Evolutionary conservation across 2,888 invertebrate genomes (phyloP), one percentile per base, ranked within the genome.

Genomic region (Fragum whitleyi): DNA sequence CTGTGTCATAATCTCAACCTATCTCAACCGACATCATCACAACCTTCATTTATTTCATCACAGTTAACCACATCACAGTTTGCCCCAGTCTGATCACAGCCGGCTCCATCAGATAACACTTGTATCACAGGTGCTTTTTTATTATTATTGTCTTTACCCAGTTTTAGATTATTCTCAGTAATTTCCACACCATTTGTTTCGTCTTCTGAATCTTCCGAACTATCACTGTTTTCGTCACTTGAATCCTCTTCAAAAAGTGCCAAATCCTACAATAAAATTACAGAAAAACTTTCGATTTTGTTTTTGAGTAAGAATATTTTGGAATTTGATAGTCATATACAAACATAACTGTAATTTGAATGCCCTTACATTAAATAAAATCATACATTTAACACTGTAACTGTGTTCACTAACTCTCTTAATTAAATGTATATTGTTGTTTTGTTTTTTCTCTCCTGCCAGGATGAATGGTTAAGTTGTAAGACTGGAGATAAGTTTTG

Each of bases 231-330:
- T 39, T 39, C 65, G 2, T 65, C 65, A 65, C 65, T 65, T 14
- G 39, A 14, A 19, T 26, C 65, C 36, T 65, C 65, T 42, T 65
- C 65, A 65, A 65, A 65, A 3, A 65, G 47, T 5, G 39, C 65
- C 14, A 65, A 14, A 42, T 65, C 65, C 65, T 65, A 23, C 7
- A 65, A 65, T 14, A 42, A 26, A 23, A 65, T 23, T n/a, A 65
- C 7, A 21, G n/a, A 19, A 53, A 53, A 7, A n/a, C n/a, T n/a
- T n/a, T n/a, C n/a, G n/a, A n/a, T n/a, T 42, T 42, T 16, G 42
- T 42, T 11, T 42, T 16, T 11, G 16, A 42, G 42, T 42, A 42
- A 11, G 16, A 9, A 42, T 42, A 42, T 16, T 9, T 16, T 11
- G 11, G 16, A 42, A 42, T 11, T 9, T 16, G 16, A 42, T 16